Evolutionary conservation across 2,797 vertebrate species (phyloP), one percentile per base, ranked within the genome.

Genomic region (Borostomias antarcticus): DNA sequence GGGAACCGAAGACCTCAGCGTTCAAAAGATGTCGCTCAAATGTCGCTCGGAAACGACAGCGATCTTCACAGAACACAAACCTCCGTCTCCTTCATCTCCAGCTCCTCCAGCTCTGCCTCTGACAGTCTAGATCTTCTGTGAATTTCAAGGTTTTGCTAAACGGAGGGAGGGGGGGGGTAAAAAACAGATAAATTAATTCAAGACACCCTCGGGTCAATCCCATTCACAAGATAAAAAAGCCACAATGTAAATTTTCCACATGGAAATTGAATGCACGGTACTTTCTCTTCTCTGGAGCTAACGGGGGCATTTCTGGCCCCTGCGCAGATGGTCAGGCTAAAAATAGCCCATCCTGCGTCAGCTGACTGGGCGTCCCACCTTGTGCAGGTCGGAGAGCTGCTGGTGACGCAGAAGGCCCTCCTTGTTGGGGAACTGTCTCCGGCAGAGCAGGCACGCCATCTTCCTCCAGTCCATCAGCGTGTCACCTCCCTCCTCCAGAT

Each of bases 371-470:
- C 4, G 4, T n/a, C 54, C 32, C 89, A 98, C 97, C 96, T 97
- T 98, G 91, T 98, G 95, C 48, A 98, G 89, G 82, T 98, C 96
- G 0, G 97, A 98, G 43, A 98, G 92, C 82, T 97, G 95, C 82
- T 97, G 95, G 82, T 98, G 96, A 74, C 95, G 91, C 69, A 94
- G 85, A 47, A 98, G 81, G 45, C 93, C 94, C 0, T 97, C 96
- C 84, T 91, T 96, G 79, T 90, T 95, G 58, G 96, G 96, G 76
- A 98, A 97, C 68, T 96, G 95, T 33, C 95, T 90, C 67, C 94
- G 92, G 78, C 97, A 98, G 26, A 97, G 91, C 70, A 97, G 80
- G 72, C 95, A 97, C 1, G 96, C 94, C 89, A 96, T 88, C 85
- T 94, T 97, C 76, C 89, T 96, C 95, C 95, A 96, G 85, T 97